These are phyloP conservation scores for Mionectes olivaceus DNA, from an alignment of 2,797 vertebrate genomes.

Conservation along the genomic window DNA sequence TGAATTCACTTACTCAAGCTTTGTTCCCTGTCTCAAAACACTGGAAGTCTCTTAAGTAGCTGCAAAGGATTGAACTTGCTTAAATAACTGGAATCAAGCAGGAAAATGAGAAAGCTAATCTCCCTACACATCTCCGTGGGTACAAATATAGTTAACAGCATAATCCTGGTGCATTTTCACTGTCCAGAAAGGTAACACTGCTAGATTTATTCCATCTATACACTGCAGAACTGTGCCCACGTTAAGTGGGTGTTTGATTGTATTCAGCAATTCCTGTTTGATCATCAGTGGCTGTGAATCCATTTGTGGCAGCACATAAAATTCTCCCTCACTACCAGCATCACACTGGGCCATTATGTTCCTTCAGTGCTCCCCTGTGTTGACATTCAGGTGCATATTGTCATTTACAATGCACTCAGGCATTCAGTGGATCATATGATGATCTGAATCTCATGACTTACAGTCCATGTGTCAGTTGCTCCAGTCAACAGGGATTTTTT, in stretches of 20 bases:
- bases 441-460: slow-evolving; percentile 39
- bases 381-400: not conserved
- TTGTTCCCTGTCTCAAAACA: not conserved
- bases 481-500: not conserved
- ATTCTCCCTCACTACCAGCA: not conserved
- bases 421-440: not conserved
- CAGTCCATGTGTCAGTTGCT: slow-evolving; percentile 30
- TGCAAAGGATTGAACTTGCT: not conserved
- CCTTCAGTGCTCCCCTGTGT: not conserved
- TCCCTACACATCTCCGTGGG: not conserved
- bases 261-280: slow-evolving; percentile 11
- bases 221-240: not conserved
- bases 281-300: not conserved
- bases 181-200: not conserved
- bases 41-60: not conserved
- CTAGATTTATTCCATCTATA: not conserved
- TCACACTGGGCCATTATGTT: not conserved
- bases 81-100: not conserved
- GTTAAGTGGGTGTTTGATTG: slow-evolving; percentile 21
- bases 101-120: not conserved
- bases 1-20: not conserved
- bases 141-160: not conserved
- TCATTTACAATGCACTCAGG: slow-evolving; percentile 14
- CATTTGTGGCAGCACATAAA: slow-evolving; percentile 14
- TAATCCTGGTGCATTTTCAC: not conserved